Evolutionary conservation across 2,888 invertebrate species (phyloP), one percentile per base, ranked within the genome.

Genomic region (Andrena flavipes): DNA sequence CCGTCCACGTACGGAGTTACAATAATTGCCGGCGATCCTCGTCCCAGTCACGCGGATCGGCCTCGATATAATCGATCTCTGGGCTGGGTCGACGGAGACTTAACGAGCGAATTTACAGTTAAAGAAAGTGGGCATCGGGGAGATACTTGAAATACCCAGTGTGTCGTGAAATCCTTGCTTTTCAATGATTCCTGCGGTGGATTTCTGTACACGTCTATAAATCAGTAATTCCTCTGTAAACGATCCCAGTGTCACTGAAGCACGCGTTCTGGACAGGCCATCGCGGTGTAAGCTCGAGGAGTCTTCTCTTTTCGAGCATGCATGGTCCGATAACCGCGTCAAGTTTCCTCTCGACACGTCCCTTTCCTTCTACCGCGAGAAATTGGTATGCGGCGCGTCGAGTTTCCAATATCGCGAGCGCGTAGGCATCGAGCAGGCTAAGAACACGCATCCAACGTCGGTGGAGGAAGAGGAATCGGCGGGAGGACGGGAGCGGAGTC

Each of bases 401-500:
- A 30, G 59, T 51, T 62, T 54, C 29, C 75, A 73, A 75, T 86
- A 76, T 71, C 71, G 29, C 23, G 10, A 63, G 62, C 70, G 69
- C 70, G 82, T 75, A 70, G 82, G 73, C 76, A 68, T 72, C 56
- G 59, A 51, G 71, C 56, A 33, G 26, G 10, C 30, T 20, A 8
- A 26, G 70, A 67, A 74, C 74, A 62, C 59, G 56, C 49, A 62
- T 56, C 74, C 20, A 10, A 7, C 30, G 72, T 54, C 26, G 26
- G 30, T 29, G 51, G 30, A 63, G 69, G 68, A 76, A 59, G 62
- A 78, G 75, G 69, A 72, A 64, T 30, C 67, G 74, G 64, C 35
- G 69, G 56, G 67, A 62, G 73, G 42, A 69, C 56, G 56, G 33
- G 59, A 67, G 56, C 16, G 29, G 23, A 74, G 60, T 64, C 67